A percentile compares a stretch with the other conserved stretches of the same genome.
phyloP scores from a whole-genome alignment of 30 jellyfish, hydroid and myxozoan species.

The Hydractinia echinata region DNA sequence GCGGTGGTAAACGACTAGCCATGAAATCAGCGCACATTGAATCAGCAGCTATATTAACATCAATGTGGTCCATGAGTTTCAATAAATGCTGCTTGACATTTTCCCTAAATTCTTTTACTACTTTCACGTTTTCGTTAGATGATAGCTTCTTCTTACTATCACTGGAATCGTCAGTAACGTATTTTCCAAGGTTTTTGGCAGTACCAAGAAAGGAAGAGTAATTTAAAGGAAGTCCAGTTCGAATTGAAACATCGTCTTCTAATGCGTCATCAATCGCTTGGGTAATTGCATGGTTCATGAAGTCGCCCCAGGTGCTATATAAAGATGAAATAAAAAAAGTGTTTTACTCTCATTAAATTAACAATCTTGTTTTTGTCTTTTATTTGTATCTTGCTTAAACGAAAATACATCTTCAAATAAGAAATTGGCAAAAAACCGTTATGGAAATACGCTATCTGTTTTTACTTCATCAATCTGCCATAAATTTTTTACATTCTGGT shows the following conservation, averaged over 20 bases:
- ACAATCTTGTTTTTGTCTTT: too few relatives aligned
- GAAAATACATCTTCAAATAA: not conserved
- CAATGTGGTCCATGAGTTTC: slow-evolving; percentile 69
- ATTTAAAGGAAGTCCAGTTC: slow-evolving; percentile 81
- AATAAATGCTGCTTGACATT: slow-evolving; percentile 52
- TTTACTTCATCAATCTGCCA: too few relatives aligned
- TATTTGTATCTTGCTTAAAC: not conserved
- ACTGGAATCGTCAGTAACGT: slow-evolving; percentile 32
- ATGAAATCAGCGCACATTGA: slow-evolving; percentile 69
- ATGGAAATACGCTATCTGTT: not conserved
- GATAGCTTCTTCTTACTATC: slow-evolving; percentile 19
- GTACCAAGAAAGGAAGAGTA: slow-evolving; percentile 67
- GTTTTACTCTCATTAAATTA: too few relatives aligned
- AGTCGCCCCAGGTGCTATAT: slow-evolving; percentile 83
- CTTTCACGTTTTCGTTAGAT: slow-evolving; percentile 25
- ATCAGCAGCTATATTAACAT: slow-evolving; percentile 76
- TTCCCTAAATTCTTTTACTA: slow-evolving; percentile 44
- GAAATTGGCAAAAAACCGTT: not conserved
- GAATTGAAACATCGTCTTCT: slow-evolving; percentile 59
- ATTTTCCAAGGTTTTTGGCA: slow-evolving; percentile 28
- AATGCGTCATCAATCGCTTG: slow-evolving; percentile 66
- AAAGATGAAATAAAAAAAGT: not conserved
- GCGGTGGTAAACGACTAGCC: slow-evolving; percentile 91
- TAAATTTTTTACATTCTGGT: too few relatives aligned
- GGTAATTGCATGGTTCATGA: slow-evolving; percentile 56